These are phyloP conservation scores for Pycnomerus fuliginosus DNA, from an alignment of 2,888 invertebrate genomes.

Conservation along the genomic window DNA sequence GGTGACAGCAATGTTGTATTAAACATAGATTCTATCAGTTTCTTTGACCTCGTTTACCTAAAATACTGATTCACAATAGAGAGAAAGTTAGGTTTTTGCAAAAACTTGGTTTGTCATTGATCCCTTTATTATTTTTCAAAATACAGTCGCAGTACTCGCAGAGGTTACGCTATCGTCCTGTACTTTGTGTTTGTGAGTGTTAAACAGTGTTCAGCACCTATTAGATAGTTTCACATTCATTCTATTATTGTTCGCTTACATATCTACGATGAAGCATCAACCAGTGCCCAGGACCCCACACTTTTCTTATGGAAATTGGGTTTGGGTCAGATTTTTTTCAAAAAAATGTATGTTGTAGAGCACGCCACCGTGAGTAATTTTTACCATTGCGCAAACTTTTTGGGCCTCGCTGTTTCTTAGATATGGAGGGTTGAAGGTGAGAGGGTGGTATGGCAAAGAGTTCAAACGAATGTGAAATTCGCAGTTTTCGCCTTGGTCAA, in stretches of 20 bases:
- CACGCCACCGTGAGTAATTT: no score
- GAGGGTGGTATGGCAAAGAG: no score
- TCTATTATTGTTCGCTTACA: slow-evolving; percentile 23
- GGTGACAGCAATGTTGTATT: slow-evolving; percentile 18
- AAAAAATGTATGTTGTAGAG: no score
- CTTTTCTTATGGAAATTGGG: no score
- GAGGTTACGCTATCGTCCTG: slow-evolving; percentile 12
- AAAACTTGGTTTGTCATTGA: background rate
- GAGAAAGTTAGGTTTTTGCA: slow-evolving; percentile 22
- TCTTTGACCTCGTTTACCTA: slow-evolving; percentile 32
- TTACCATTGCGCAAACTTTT: no score
- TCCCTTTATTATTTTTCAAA: background rate
- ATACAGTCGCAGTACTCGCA: background rate
- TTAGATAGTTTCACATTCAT: slow-evolving; percentile 30
- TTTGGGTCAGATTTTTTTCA: no score
- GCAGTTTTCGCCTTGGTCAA: no score
- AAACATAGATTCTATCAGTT: slow-evolving; percentile 29
- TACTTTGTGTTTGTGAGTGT: slow-evolving; percentile 14
- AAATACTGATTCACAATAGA: slow-evolving; percentile 30
- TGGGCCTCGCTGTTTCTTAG: no score
- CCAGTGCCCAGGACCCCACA: no score
- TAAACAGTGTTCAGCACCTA: slow-evolving; percentile 27
- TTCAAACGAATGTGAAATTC: no score
- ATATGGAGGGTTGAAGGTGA: no score
- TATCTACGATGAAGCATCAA: slow-evolving; percentile 23